Evolutionary conservation across 2,888 invertebrate genomes (phyloP), one percentile per base, ranked within the genome.

Genomic region (Netelia fuscicornis): DNA sequence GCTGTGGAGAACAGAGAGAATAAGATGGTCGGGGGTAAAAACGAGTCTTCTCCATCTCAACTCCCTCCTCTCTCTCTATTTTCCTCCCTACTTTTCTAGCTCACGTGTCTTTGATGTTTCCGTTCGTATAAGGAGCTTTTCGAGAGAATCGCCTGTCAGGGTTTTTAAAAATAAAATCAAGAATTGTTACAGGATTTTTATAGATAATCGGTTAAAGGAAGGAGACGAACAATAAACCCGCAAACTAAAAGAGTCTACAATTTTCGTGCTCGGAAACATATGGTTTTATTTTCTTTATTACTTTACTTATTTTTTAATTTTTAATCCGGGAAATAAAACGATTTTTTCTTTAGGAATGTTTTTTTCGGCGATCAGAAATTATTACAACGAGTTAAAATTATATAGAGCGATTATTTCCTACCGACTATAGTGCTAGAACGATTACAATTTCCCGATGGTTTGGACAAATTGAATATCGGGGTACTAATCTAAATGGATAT

Each of bases 21-120:
- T 56, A 42, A 20, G 23, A 20, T 52, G 44, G 11, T 52, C 44
- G 60, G 37, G 70, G 76, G 75, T 80, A 80, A 76, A 84, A 65
- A 54, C 56, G 48, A 13, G 52, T 17, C 25, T 65, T 52, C 58
- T 81, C 60, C 56, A 44, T 67, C 62, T 20, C n/a, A 2, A 23
- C 23, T 20, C 58, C 23, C 3, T 60, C 25, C 30, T 30, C 30
- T 30, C 6, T 30, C 30, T 30, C 30, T 30, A 30, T 30, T 5
- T 30, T 0, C 5, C 30, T 30, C 30, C 6, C 30, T 30, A 30
- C 30, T 0, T 30, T 5, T 5, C 30, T 5, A 30, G 30, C 30
- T 30, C 30, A 30, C 20, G 20, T 54, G 80, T 76, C 80, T 84
- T 81, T 84, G 80, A 84, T 77, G 76, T 72, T 84, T 81, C 76